These are phyloP conservation scores for Acholoe squamosa DNA, from an alignment of 2,888 invertebrate genomes.

Conservation along the genomic window DNA sequence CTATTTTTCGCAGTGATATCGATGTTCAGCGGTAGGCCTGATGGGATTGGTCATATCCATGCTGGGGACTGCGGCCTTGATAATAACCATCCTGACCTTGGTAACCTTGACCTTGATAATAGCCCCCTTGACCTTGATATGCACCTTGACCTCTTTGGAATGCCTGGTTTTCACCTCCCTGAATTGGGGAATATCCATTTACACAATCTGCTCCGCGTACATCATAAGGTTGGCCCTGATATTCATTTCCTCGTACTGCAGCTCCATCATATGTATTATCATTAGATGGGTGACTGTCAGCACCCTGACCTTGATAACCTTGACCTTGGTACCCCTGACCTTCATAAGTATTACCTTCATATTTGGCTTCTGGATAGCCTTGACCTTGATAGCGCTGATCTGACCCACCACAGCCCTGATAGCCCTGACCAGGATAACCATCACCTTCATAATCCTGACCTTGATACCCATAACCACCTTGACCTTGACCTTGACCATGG, in stretches of 20 bases:
- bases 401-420: background rate
- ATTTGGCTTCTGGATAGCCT: background rate
- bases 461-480: background rate
- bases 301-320: background rate
- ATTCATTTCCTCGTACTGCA: background rate
- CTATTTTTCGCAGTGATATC: background rate
- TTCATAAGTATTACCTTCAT: background rate
- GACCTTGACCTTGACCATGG: background rate
- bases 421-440: slow-evolving; percentile 25
- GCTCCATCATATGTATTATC: background rate
- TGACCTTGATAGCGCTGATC: background rate
- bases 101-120: slow-evolving; percentile 14
- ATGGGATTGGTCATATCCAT: background rate
- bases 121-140: slow-evolving; percentile 30
- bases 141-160: background rate
- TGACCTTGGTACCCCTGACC: background rate
- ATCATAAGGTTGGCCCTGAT: background rate
- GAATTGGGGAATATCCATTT: slow-evolving; percentile 29
- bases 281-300: background rate
- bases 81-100: slow-evolving; percentile 11
- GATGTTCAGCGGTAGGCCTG: background rate
- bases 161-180: background rate
- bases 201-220: background rate
- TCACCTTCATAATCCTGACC: slow-evolving; percentile 23
- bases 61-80: background rate